These are phyloP conservation scores for Acleris emargana DNA, from an alignment of 2,888 invertebrate genomes.

Conservation along the genomic window DNA sequence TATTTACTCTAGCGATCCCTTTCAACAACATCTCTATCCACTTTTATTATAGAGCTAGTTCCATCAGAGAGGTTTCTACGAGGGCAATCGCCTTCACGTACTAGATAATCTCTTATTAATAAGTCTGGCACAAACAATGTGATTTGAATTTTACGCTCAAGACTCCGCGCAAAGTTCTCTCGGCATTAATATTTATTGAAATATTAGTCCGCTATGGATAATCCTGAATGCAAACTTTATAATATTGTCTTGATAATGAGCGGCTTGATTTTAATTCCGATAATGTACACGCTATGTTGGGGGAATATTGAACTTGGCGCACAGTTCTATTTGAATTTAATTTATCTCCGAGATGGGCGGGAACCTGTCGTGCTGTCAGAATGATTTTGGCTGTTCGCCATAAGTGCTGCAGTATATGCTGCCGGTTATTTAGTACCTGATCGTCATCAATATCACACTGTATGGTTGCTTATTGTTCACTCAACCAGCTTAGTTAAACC, in stretches of 20 bases:
- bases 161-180: slow-evolving; percentile 30
- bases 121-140: slow-evolving; percentile 30
- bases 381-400: slow-evolving; percentile 16
- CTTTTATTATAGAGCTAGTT: not conserved
- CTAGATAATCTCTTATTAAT: slow-evolving; percentile 27
- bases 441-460: not conserved
- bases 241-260: slow-evolving; percentile 34
- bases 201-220: slow-evolving; percentile 35
- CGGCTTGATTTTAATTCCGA: slow-evolving; percentile 29
- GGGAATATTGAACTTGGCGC: slow-evolving; percentile 11
- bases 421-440: not conserved
- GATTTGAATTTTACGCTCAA: slow-evolving; percentile 26
- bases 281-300: slow-evolving; percentile 26
- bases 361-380: slow-evolving; percentile 2
- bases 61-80: not conserved
- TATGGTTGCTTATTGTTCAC: too few species aligned
- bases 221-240: slow-evolving; percentile 32
- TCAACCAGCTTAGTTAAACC: too few species aligned
- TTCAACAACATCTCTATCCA: not conserved
- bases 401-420: not conserved
- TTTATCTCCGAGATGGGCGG: slow-evolving; percentile 9
- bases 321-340: slow-evolving; percentile 15
- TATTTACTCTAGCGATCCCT: slow-evolving; percentile 1
- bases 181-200: slow-evolving; percentile 37
- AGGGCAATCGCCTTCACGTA: not conserved